These are phyloP conservation scores for Cerceris rybyensis DNA, from an alignment of 2,888 invertebrate genomes.

Conservation along the genomic window DNA sequence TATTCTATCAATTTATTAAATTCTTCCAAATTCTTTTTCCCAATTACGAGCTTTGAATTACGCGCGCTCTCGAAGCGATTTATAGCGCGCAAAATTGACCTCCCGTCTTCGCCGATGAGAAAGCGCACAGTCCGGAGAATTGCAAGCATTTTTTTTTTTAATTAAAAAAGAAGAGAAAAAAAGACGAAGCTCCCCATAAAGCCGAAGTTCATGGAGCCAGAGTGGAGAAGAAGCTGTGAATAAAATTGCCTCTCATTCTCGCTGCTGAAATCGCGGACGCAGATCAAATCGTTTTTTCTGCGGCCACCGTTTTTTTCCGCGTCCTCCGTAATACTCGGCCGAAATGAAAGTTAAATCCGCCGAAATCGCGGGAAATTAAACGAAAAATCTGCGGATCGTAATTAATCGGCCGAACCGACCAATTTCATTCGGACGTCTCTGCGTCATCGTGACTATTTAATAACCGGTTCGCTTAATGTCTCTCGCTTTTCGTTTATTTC, in stretches of 20 bases:
- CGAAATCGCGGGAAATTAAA: conserved; percentile 35
- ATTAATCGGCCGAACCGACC: conserved; percentile 30
- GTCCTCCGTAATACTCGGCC: background rate
- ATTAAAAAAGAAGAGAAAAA: too few relatives aligned
- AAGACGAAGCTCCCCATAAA: too few relatives aligned
- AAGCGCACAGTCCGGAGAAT: too few relatives aligned
- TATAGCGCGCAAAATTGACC: too few relatives aligned
- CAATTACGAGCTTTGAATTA: too few relatives aligned
- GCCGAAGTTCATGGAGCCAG: background rate
- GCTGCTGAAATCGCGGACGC: background rate
- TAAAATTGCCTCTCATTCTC: background rate
- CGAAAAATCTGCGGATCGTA: conserved; percentile 18
- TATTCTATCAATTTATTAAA: too few relatives aligned
- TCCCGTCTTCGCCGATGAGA: too few relatives aligned
- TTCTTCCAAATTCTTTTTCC: too few relatives aligned
- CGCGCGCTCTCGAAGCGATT: too few relatives aligned
- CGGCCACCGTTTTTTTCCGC: background rate
- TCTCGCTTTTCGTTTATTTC: background rate
- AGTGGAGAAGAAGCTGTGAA: background rate
- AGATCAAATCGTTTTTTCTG: background rate
- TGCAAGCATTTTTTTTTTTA: too few relatives aligned
- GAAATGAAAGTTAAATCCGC: background rate
- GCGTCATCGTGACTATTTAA: conserved; percentile 21
- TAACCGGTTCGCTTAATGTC: background rate
- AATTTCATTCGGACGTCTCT: conserved; percentile 26